phyloP scores from a whole-genome alignment of 2,888 invertebrate genomes.

The Eupeodes latifasciatus region DNA sequence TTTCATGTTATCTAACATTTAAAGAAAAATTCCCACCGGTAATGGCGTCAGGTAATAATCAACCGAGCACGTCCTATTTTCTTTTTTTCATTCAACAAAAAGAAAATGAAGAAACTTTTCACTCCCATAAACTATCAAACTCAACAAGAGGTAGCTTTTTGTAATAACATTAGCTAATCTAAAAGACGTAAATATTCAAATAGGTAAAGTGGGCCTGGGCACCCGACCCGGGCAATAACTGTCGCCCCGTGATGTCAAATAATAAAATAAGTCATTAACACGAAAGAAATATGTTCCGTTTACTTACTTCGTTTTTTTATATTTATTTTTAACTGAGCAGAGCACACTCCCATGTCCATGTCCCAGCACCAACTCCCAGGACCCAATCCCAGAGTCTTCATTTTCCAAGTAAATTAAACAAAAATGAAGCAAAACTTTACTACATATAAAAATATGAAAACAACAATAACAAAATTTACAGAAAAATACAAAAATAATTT shows the following conservation, averaged over 20 bases:
- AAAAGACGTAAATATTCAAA: slow-evolving; percentile 61
- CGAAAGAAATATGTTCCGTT: slow-evolving; percentile 75
- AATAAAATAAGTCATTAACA: slow-evolving; percentile 76
- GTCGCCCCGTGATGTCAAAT: slow-evolving; percentile 71
- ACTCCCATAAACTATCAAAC: slow-evolving; percentile 69
- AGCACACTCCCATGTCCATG: slow-evolving; percentile 3
- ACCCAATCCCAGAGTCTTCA: background rate
- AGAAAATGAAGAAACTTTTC: background rate
- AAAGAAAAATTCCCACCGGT: slow-evolving; percentile 61
- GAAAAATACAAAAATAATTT: slow-evolving; percentile 12
- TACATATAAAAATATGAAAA: slow-evolving; percentile 30
- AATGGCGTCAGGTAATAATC: slow-evolving; percentile 66
- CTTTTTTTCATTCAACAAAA: slow-evolving; percentile 15
- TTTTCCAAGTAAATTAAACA: slow-evolving; percentile 63
- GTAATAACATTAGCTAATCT: slow-evolving; percentile 73
- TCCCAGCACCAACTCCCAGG: too few species aligned
- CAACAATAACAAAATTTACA: background rate
- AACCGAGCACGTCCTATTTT: slow-evolving; percentile 60
- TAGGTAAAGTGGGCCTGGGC: slow-evolving; percentile 29
- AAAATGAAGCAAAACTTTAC: slow-evolving; percentile 58
- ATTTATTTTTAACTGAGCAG: background rate
- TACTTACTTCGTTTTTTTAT: slow-evolving; percentile 55
- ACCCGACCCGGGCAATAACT: slow-evolving; percentile 62
- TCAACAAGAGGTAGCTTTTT: slow-evolving; percentile 72
- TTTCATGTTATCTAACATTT: slow-evolving; percentile 43